Evolutionary conservation across 2,113 vertebrate genomes (phyloP).

Genomic region (Phoxinus phoxinus): DNA sequence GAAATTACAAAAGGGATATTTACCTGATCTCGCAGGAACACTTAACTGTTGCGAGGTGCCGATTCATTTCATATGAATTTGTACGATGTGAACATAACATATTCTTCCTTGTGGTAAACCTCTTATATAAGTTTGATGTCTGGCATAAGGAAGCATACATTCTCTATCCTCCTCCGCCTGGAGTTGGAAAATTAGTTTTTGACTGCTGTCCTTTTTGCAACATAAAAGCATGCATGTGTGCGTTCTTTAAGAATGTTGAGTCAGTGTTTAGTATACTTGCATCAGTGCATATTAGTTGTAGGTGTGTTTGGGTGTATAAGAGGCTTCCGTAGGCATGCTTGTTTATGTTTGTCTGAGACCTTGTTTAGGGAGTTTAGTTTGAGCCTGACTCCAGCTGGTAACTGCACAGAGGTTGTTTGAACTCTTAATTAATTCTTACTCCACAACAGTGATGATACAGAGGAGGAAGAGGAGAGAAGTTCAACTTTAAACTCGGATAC

Average conservation of each 20-base stretch:
- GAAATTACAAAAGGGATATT: background rate
- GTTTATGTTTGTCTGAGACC: conserved; percentile 54
- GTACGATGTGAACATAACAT: too few relatives aligned
- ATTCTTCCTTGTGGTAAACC: background rate
- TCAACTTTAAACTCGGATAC: conserved; percentile 2
- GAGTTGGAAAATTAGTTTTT: background rate
- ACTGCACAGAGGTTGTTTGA: conserved; percentile 59
- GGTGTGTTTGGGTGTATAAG: conserved; percentile 15
- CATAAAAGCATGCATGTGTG: background rate
- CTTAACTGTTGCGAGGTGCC: too few relatives aligned
- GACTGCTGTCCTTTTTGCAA: background rate
- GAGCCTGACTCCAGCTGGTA: conserved; percentile 69
- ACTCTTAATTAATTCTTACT: conserved; percentile 77
- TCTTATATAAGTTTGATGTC: background rate
- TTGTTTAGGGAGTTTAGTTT: conserved; percentile 72
- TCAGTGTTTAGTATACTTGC: background rate
- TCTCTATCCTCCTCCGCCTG: background rate
- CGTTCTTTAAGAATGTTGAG: background rate
- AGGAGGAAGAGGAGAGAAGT: conserved; percentile 8
- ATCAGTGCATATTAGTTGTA: conserved; percentile 12
- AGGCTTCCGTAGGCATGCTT: conserved; percentile 57
- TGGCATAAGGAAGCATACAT: background rate
- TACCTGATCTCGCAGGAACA: too few relatives aligned
- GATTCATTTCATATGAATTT: too few relatives aligned
- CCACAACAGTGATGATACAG: background rate